Base-by-base conservation (phyloP, 1,140 invertebrate genomes). In the Druon quercuslanigerum region DNA sequence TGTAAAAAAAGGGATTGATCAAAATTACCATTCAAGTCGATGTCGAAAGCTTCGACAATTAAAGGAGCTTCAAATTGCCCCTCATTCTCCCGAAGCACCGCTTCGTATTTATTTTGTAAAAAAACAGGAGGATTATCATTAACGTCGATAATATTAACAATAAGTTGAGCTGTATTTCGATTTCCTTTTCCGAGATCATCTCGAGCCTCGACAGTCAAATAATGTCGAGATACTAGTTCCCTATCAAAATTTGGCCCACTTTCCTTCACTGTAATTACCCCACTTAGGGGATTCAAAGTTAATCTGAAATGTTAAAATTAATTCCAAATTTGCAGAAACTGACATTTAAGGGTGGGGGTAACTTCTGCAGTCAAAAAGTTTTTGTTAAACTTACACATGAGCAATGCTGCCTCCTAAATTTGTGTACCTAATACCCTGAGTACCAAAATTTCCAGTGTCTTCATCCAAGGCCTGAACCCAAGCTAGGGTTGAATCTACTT, bases 71-170 rank as follows among this genome's bases (percentile, higher is more conserved):
- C 95, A 86, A 98, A 98, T 60, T 95, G 91, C 0, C 90, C 79
- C 84, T 95, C 94, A 86, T 98, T 98, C 88, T 98, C 97, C 72
- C 95, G 85, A 0, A 98, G 85, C 56, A 96, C 93, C 0, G 95
- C 95, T 89, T 98, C 96, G 84, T 98, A 98, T 83, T 95, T 94
- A 52, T 93, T 94, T 79, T 96, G 96, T 0, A 96, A 86, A 85
- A 98, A 98, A 75, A 95, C 92, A 0, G 97, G 97, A 0, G 95
- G 92, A 86, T 98, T 97, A 87, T 98, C 96, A 86, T 98, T 98
- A 0, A 97, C 94, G 90, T 98, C 97, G 85, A 96, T 95, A 56
- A 98, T 94, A 76, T 96, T 95, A 3, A 99, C 93, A 5, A 96
- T 94, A 5, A 99, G 90, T 89, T 98, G 97, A 3, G 95, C 96